Evolutionary conservation across 2,888 invertebrate genomes (phyloP), one percentile per base, ranked within the genome.

Genomic region (Lampropteryx suffumata): DNA sequence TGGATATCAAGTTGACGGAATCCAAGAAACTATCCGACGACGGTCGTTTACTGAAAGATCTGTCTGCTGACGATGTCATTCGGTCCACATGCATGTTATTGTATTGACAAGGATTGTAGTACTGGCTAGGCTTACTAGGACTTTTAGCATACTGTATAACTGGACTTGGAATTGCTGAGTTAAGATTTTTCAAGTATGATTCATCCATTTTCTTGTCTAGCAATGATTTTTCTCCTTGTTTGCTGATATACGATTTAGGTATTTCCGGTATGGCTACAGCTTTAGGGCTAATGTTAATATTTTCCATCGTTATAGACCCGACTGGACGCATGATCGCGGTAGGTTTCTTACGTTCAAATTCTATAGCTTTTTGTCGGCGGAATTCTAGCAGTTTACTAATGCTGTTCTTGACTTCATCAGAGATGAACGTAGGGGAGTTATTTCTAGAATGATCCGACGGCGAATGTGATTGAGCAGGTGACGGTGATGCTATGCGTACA

Each of bases 321-420:
- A 40, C 44, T 8, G 63, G 54, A 40, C 57, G 55, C 9, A 54
- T 58, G 12, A 68, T 65, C 0, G 64, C 60, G n/a, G 50, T 67
- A 2, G 57, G 53, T 41, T 50, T 46, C 42, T 52, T 59, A 29
- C 58, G 29, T 14, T 45, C 41, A 3, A 9, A 11, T 32, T 50
- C 46, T 10, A 57, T 14, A 6, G 65, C 26, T 49, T 53, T 55
- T 71, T 78, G 32, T 74, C 73, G 71, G 40, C 86, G 70, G 54
- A 73, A 82, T 29, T 82, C 75, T 29, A 89, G 59, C 2, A 89
- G 66, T 56, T 73, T 79, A 3, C 71, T 58, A 37, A 89, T 71
- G 57, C 72, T 76, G 11, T 68, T 67, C 50, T 79, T 86, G 0
- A 83, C 76, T 1, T 74, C 68, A 13, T 77, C 73, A 9, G 59